Evolutionary conservation across 2,113 vertebrate genomes (phyloP).

Genomic region (Sterrhoptilus dennistouni): DNA sequence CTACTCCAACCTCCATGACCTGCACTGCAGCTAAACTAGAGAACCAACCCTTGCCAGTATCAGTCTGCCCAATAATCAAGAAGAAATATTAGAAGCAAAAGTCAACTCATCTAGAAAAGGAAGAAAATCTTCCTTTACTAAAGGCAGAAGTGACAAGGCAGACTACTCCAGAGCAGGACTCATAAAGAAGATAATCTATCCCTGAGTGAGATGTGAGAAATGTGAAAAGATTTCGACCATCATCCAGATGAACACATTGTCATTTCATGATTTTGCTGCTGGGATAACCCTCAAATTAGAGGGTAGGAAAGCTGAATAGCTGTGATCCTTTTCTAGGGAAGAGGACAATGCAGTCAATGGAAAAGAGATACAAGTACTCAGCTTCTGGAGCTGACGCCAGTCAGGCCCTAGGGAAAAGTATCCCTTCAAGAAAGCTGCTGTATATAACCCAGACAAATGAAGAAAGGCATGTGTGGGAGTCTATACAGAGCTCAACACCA

Average conservation of each 20-base stretch:
- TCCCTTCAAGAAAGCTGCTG: neutral
- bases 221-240: neutral
- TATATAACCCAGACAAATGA: neutral
- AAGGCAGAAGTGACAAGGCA: neutral
- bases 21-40: neutral
- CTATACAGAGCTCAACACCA: neutral
- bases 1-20: neutral
- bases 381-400: neutral
- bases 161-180: neutral
- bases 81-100: neutral
- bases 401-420: neutral
- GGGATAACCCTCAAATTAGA: neutral
- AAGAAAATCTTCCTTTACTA: neutral
- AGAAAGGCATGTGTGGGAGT: neutral
- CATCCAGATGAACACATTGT: neutral
- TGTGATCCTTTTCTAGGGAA: neutral
- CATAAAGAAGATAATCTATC: neutral
- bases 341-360: neutral
- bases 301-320: neutral
- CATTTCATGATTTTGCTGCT: neutral
- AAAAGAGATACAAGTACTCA: neutral
- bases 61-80: neutral
- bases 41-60: neutral
- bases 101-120: neutral
- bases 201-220: neutral